These are phyloP conservation scores for Tangara arthus DNA, from an alignment of 2,797 vertebrate species.

Conservation along the genomic window DNA sequence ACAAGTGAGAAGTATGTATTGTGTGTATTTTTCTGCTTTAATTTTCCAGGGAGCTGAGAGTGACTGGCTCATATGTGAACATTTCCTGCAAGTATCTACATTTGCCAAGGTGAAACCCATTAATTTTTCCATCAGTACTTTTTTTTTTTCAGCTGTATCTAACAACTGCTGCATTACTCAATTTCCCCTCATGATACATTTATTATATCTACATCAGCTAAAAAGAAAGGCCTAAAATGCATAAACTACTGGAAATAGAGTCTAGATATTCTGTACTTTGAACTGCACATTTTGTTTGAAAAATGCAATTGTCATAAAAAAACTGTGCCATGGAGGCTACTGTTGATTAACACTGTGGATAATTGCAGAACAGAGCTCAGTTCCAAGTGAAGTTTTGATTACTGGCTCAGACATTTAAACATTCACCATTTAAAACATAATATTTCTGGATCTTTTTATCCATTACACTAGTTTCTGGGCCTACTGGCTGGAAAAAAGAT, in stretches of 20 bases:
- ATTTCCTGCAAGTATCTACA: not conserved
- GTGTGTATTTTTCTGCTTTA: not conserved
- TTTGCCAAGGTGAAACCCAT: not conserved
- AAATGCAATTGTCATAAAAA: not conserved
- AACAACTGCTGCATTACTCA: not conserved
- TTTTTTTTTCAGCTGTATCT: not conserved
- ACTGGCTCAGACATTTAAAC: not conserved
- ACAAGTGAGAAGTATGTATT: not conserved
- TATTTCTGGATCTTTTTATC: not conserved
- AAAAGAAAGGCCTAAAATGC: not conserved
- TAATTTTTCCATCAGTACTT: not conserved
- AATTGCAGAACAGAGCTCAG: not conserved
- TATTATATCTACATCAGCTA: not conserved
- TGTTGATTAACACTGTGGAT: not conserved
- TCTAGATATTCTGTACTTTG: not conserved
- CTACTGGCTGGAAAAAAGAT: not conserved
- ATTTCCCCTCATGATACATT: not conserved
- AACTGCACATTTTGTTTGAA: not conserved
- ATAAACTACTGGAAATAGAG: not conserved
- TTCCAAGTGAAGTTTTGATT: not conserved
- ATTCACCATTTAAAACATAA: rapidly evolving
- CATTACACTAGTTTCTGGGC: not conserved
- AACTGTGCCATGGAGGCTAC: not conserved
- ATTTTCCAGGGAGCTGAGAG: not conserved
- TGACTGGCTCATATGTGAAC: not conserved